Base-by-base conservation (phyloP, 2,888 invertebrate species). In the Itoplectis maculator region DNA sequence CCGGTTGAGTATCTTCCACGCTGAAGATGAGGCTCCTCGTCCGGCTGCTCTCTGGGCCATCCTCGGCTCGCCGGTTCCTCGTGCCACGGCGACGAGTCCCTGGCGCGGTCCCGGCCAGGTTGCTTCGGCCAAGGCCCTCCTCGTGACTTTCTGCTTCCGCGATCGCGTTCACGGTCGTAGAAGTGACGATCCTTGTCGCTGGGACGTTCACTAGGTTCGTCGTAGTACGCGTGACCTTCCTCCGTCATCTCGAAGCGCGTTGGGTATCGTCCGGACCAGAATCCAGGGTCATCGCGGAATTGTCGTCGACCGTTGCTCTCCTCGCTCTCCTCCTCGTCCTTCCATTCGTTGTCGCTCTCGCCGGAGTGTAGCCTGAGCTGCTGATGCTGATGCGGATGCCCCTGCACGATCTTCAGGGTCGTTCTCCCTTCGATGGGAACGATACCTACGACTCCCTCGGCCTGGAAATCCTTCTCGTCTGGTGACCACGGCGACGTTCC, bases 41-140 rank as follows among this genome's bases (percentile, higher is more conserved):
- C 92, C 18, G 92, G 92, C 37, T 93, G 92, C 90, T 91, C 88
- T 68, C 93, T 86, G 20, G 73, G 35, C 87, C 88, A 74, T 5
- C 83, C 73, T 20, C 73, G 59, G 45, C 77, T 23, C 59, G 66
- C 8, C 11, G 96, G 96, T 81, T 97, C 97, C 84, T 96, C 96
- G 82, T 97, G 96, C 97, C 97, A 97, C 1, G 96, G 96, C 63
- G 97, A 96, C 23, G 96, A 95, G 90, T 97, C 97, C 0, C 97
- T 94, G 0, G 96, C 95, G 92, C 96, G 95, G 91, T 95, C 95
- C 6, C 15, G 40, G 18, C 94, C 95, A 92, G 94, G 2, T 86
- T 82, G 84, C 77, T 91, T 92, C 3, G 85, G 51, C 91, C 92
- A 91, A 0, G 92, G 90, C 0, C 89, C 89, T 0, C 92, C 91